Evolutionary conservation across 2,113 vertebrate species (phyloP), one percentile per base, ranked within the genome.

Genomic region (Todiramphus saurophagus): DNA sequence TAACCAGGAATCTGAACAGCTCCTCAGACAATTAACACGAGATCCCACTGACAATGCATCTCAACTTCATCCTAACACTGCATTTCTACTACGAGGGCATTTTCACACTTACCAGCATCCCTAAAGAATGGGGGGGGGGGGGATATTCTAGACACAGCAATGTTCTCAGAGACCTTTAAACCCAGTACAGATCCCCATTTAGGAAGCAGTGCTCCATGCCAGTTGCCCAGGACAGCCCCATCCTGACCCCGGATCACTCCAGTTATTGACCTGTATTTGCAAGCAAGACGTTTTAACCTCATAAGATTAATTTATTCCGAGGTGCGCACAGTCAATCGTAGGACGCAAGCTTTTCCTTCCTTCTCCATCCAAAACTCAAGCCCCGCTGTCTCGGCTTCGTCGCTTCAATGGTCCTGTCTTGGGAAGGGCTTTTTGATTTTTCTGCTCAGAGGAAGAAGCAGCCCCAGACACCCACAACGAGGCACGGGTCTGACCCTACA

Each of bases 321-420:
- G 46, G 46, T 10, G 28, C 6, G 7, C 51, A 43, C 27, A 70
- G 23, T 1, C 0, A 50, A 74, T 8, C 5, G 7, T 3, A 50
- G 50, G 50, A n/a, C 67, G 15, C 51, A 5, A 55, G 66, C 6
- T 8, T 21, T 4, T 33, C 13, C 11, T 13, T 27, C 51, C 16
- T 30, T 48, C n/a, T 1, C 56, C 87, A 30, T 25, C 19, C 78
- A 53, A 46, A 69, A 60, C 19, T 80, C 50, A n/a, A 59, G 53
- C 11, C 25, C 13, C 18, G 12, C 27, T 24, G 8, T 12, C 64
- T 60, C n/a, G 28, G 19, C 6, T 68, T 50, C 68, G 50, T 12
- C 10, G 2, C 56, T 75, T 90, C 44, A 60, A 2, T 0, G 5
- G 20, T 5, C 27, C 10, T 0, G 0, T 39, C 79, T 74, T 41